Evolutionary conservation across 2,113 vertebrate species (phyloP), one percentile per base, ranked within the genome.

Genomic region (Psephotus haematonotus): DNA sequence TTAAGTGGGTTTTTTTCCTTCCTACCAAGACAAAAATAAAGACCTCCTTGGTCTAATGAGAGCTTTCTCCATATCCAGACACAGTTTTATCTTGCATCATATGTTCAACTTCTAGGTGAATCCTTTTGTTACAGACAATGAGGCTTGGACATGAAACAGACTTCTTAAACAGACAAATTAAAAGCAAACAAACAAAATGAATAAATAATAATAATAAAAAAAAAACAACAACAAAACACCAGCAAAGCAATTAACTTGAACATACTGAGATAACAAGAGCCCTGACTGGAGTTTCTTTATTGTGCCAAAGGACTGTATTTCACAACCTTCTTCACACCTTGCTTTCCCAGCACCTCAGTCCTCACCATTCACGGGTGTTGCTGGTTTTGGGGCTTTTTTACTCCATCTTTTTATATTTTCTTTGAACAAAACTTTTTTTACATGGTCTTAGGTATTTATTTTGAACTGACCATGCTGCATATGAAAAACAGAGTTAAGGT

Each of bases 101-200:
- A 43, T 11, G 12, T 88, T 75, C 0, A 1, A 53, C 69, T 90
- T 91, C 46, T 74, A 82, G 53, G 63, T 50, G 49, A 63, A 41
- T 82, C 37, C 60, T 90, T 84, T 76, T 83, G 23, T 79, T 50
- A 84, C 15, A 64, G 64, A 49, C 2, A n/a, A 33, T 12, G 60
- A 52, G 44, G 28, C 18, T 52, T 69, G 52, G 39, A 76, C 0
- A 1, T 44, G 31, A 92, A 88, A 79, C 24, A 60, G 57, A 46
- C 59, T 71, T 90, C 68, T 77, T 59, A 80, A 81, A 60, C 67
- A 55, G 53, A 70, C 22, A 93, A 95, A 95, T 89, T 78, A 93
- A 95, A 91, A 84, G 60, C 83, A 95, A 93, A 86, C 39, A 93
- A 88, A 74, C n/a, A 81, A 70, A 84, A 88, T 1, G 3, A 89